Evolutionary conservation across 2,797 vertebrate species (phyloP).

Genomic region (Selene dorsalis): DNA sequence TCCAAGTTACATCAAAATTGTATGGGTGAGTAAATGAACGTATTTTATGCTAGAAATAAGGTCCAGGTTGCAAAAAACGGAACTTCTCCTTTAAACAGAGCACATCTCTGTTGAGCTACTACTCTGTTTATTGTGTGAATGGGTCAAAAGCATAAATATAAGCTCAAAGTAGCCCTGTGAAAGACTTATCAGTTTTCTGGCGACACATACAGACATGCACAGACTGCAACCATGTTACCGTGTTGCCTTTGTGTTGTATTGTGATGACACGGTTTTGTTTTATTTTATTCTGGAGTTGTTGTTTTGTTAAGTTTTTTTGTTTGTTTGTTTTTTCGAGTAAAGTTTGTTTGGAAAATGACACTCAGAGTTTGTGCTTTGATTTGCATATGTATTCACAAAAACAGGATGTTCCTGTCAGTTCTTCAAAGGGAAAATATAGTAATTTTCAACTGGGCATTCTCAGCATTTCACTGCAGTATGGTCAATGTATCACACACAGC

Average conservation of each 20-base stretch:
- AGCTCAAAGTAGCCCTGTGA: constrained; percentile 47
- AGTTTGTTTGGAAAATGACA: constrained; percentile 70
- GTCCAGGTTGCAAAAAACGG: too few species aligned
- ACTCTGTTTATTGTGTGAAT: constrained; percentile 29
- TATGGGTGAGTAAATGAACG: too few species aligned
- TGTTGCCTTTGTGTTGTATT: constrained; percentile 80
- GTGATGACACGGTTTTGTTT: constrained; percentile 69
- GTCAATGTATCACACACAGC: not conserved
- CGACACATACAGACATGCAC: constrained; percentile 45
- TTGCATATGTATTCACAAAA: constrained; percentile 5
- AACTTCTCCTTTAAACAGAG: too few species aligned
- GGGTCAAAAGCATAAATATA: constrained; percentile 55
- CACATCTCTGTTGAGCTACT: constrained; percentile 40
- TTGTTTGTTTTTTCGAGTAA: constrained; percentile 70
- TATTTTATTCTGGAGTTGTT: constrained; percentile 50
- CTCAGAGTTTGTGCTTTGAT: constrained; percentile 33
- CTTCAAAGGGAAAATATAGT: not conserved
- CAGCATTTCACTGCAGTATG: too few species aligned
- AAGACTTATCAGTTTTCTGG: constrained; percentile 37
- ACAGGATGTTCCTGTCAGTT: not conserved
- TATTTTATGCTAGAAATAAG: too few species aligned
- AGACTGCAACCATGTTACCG: constrained; percentile 66
- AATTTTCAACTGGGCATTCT: not conserved
- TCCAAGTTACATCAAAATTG: too few species aligned
- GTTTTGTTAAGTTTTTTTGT: constrained; percentile 43